phyloP scores from a whole-genome alignment of 2,113 vertebrate genomes.

The Diadophis punctatus region DNA sequence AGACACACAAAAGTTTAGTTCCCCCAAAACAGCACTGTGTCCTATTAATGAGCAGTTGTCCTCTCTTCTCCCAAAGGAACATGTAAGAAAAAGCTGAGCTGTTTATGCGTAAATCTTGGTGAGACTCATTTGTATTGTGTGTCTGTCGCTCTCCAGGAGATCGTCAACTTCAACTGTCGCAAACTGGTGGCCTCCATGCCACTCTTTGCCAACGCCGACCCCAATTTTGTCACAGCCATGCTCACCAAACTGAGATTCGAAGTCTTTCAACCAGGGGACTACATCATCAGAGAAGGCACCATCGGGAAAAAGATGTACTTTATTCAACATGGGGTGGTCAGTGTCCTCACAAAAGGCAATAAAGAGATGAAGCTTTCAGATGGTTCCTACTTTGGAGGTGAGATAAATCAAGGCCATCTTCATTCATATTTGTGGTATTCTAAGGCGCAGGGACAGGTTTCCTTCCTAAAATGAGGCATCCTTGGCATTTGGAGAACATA shows the following conservation, averaged over 20 bases:
- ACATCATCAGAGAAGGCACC: slow-evolving; percentile 93
- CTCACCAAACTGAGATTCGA: slow-evolving; percentile 96
- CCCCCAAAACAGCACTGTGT: not conserved
- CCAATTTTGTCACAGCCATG: slow-evolving; percentile 97
- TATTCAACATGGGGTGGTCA: slow-evolving; percentile 91
- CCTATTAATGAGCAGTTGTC: not conserved
- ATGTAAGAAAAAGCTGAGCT: not conserved
- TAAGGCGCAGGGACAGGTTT: not conserved
- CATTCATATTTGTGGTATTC: fast-evolving
- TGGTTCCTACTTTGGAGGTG: slow-evolving; percentile 96
- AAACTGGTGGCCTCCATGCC: slow-evolving; percentile 98
- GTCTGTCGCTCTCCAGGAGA: slow-evolving; percentile 73
- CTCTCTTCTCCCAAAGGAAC: not conserved
- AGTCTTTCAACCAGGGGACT: slow-evolving; percentile 93
- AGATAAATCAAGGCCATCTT: not conserved
- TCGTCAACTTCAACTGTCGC: slow-evolving; percentile 96
- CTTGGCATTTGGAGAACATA: not conserved
- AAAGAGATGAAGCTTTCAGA: slow-evolving; percentile 92
- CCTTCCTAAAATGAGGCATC: not conserved
- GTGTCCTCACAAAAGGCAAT: slow-evolving; percentile 84
- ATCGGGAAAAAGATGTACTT: slow-evolving; percentile 99
- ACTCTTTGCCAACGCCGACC: slow-evolving; percentile 93
- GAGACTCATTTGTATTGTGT: fast-evolving
- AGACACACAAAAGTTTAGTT: not conserved
- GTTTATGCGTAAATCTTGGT: not conserved